phyloP scores from a whole-genome alignment of 2,888 invertebrate genomes.

The Hydrotaea diabolus region DNA sequence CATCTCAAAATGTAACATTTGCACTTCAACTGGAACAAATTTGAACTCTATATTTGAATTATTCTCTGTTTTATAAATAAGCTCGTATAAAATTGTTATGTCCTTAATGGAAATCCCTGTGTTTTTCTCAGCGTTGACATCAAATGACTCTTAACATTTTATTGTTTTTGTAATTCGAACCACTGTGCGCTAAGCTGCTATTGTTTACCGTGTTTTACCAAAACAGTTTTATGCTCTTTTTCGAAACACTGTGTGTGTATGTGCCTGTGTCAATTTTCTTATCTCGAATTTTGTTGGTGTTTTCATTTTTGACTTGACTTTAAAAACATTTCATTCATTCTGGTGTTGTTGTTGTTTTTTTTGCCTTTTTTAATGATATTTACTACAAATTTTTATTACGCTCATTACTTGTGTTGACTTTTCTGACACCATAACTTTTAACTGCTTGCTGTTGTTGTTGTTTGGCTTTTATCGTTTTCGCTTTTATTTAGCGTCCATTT shows the following conservation, averaged over 20 bases:
- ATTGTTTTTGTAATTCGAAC: too few species aligned
- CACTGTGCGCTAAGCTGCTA: too few species aligned
- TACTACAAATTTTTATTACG: conserved; percentile 24
- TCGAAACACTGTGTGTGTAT: neutral
- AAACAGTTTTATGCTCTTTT: neutral
- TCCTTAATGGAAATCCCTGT: too few species aligned
- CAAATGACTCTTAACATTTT: too few species aligned
- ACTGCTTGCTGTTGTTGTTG: neutral
- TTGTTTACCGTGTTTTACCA: too few species aligned
- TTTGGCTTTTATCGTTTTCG: too few species aligned
- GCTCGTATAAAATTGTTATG: too few species aligned
- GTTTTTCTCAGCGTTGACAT: too few species aligned
- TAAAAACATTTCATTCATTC: conserved; percentile 7
- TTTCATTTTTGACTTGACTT: conserved; percentile 8
- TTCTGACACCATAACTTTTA: conserved; percentile 24
- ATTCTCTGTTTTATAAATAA: too few species aligned
- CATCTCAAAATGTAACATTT: too few species aligned
- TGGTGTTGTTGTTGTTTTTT: neutral
- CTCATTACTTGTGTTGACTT: conserved; percentile 36
- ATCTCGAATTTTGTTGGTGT: neutral
- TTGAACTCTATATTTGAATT: too few species aligned
- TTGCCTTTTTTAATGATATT: neutral
- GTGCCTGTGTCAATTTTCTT: neutral
- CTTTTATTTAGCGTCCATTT: neutral
- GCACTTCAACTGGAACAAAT: too few species aligned